Conservation (phyloP, 2,888 invertebrate genomes). For the Machimus rusticus region DNA sequence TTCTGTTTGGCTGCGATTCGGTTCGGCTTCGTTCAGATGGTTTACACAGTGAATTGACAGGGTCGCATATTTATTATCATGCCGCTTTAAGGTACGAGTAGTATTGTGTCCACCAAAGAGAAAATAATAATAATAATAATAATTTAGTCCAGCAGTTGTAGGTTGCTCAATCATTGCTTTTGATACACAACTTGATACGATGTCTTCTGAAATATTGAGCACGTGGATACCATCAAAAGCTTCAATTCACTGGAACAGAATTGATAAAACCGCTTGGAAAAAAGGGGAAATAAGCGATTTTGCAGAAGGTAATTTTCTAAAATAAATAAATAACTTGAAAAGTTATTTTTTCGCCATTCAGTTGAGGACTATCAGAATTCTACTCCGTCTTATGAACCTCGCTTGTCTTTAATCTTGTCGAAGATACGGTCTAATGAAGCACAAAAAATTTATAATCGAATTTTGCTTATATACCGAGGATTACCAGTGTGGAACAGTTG, state of each 20-base stretch:
- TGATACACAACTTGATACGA: constrained; percentile 64
- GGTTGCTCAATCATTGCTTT: constrained; percentile 66
- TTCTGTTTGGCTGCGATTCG: constrained; percentile 74
- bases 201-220: constrained; percentile 64
- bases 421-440: constrained; percentile 45
- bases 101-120: neutral
- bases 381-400: constrained; percentile 40
- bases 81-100: constrained; percentile 57
- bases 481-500: constrained; percentile 49
- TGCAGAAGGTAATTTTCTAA: constrained; percentile 48
- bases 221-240: constrained; percentile 60
- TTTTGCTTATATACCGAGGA: constrained; percentile 50
- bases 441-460: constrained; percentile 47
- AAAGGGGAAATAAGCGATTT: constrained; percentile 55
- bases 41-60: constrained; percentile 63
- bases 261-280: constrained; percentile 63
- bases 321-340: neutral
- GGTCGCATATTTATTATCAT: constrained; percentile 64
- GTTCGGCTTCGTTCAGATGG: constrained; percentile 61
- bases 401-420: constrained; percentile 47
- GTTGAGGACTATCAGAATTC: neutral
- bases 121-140: neutral
- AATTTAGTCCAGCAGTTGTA: constrained; percentile 64
- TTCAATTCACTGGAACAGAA: constrained; percentile 62
- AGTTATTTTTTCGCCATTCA: neutral